A percentile compares a stretch with the other conserved stretches of the same genome.
These are phyloP conservation scores for Ailurus styani DNA, from an alignment of 2,113 vertebrate genomes.

Conservation along the genomic window DNA sequence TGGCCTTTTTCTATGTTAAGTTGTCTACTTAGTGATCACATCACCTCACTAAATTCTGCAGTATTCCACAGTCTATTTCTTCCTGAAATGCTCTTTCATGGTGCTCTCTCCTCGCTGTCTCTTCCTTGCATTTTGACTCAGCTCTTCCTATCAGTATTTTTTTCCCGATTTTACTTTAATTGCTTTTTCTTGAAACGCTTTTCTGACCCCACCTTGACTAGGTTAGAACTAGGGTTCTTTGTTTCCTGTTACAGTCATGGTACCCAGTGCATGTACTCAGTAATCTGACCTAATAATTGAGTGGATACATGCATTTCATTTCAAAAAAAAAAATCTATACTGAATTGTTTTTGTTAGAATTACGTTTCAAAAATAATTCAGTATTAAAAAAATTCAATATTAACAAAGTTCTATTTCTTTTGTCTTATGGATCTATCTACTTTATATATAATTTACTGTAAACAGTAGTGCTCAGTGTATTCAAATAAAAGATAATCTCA, in stretches of 20 bases:
- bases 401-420: background rate
- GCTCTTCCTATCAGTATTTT: background rate
- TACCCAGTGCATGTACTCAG: background rate
- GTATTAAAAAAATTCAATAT: background rate
- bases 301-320: background rate
- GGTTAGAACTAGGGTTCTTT: background rate
- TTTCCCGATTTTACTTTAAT: background rate
- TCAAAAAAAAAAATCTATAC: background rate
- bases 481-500: background rate
- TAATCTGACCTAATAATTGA: background rate
- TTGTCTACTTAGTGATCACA: background rate
- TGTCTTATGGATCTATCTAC: background rate
- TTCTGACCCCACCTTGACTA: background rate
- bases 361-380: background rate
- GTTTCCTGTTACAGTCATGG: background rate
- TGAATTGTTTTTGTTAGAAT: background rate
- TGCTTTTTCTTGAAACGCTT: background rate
- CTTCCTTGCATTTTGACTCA: background rate
- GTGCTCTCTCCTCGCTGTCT: background rate
- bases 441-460: background rate
- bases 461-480: background rate
- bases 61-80: background rate
- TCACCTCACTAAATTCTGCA: background rate
- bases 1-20: background rate
- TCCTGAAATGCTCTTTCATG: background rate